phyloP scores from a whole-genome alignment of 53 echinoderm and acorn worm genomes.

The Antedon mediterranea region DNA sequence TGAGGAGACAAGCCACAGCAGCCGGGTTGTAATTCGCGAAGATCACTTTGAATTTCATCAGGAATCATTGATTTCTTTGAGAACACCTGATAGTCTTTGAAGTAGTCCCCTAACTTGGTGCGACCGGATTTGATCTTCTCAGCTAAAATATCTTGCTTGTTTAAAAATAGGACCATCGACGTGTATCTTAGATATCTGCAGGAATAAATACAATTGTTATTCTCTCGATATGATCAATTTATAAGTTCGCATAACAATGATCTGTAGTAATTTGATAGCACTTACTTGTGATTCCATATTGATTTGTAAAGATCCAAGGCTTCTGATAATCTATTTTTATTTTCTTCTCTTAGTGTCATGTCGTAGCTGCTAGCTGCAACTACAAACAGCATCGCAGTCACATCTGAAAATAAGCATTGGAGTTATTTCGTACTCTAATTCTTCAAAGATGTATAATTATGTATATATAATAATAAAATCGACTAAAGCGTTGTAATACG shows the following conservation, averaged over 20 bases:
- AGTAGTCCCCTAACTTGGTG: slow-evolving; percentile 34
- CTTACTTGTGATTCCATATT: slow-evolving; percentile 72
- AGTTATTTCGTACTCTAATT: too few species aligned
- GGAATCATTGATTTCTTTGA: slow-evolving; percentile 29
- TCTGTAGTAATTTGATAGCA: too few species aligned
- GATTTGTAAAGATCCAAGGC: slow-evolving; percentile 66
- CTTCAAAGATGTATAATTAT: too few species aligned
- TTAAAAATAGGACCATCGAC: slow-evolving; percentile 75
- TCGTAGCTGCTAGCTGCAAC: slow-evolving; percentile 80
- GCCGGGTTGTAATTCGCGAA: background rate
- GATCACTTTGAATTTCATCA: background rate
- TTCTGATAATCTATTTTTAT: slow-evolving; percentile 62
- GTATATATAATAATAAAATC: too few species aligned
- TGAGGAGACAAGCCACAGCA: background rate
- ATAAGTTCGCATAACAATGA: too few species aligned
- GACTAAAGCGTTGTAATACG: background rate
- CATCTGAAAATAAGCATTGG: slow-evolving; percentile 20
- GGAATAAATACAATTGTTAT: too few species aligned
- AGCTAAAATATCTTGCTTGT: slow-evolving; percentile 79
- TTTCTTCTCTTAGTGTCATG: slow-evolving; percentile 58
- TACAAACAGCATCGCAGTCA: slow-evolving; percentile 76
- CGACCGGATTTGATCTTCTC: slow-evolving; percentile 48
- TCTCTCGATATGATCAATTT: too few species aligned
- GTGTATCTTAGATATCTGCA: slow-evolving; percentile 56
- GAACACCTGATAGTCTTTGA: slow-evolving; percentile 38